Evolutionary conservation across 1,140 invertebrate genomes (phyloP).

Genomic region (Nixonia krombeini): DNA sequence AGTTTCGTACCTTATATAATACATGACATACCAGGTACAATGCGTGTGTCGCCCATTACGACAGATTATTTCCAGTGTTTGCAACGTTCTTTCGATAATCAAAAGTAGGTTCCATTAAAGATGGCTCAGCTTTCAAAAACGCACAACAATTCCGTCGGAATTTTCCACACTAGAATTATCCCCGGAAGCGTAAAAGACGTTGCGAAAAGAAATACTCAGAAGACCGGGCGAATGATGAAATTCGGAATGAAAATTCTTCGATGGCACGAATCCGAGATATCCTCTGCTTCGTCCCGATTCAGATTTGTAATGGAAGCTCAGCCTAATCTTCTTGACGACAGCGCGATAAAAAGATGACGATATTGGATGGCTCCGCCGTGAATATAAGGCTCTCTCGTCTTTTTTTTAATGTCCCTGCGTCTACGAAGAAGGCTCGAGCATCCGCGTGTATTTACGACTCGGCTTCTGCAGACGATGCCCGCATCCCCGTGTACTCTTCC

Average conservation of each 20-base stretch:
- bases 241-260: slow-evolving; percentile 17
- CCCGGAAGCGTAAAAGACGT: too few relatives aligned
- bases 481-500: slow-evolving; percentile 25
- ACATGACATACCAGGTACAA: too few relatives aligned
- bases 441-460: slow-evolving; percentile 24
- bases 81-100: too few relatives aligned
- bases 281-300: slow-evolving; percentile 18
- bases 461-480: slow-evolving; percentile 37
- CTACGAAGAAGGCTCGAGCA: slow-evolving; percentile 2
- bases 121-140: too few relatives aligned
- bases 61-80: too few relatives aligned
- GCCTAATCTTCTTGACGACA: slow-evolving; percentile 35
- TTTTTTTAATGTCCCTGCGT: slow-evolving; percentile 17
- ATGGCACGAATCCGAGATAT: slow-evolving; percentile 23
- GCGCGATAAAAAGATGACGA: slow-evolving; percentile 41
- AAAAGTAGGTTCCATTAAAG: too few relatives aligned
- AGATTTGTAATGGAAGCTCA: slow-evolving; percentile 38
- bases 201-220: too few relatives aligned
- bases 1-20: too few relatives aligned
- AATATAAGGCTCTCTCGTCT: slow-evolving; percentile 20
- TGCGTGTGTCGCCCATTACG: too few relatives aligned
- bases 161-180: too few relatives aligned
- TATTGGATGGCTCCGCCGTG: slow-evolving; percentile 34
- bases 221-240: too few relatives aligned
- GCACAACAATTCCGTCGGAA: too few relatives aligned